Evolutionary conservation across 2,797 vertebrate genomes (phyloP).

Genomic region (Etheostoma perlongum): DNA sequence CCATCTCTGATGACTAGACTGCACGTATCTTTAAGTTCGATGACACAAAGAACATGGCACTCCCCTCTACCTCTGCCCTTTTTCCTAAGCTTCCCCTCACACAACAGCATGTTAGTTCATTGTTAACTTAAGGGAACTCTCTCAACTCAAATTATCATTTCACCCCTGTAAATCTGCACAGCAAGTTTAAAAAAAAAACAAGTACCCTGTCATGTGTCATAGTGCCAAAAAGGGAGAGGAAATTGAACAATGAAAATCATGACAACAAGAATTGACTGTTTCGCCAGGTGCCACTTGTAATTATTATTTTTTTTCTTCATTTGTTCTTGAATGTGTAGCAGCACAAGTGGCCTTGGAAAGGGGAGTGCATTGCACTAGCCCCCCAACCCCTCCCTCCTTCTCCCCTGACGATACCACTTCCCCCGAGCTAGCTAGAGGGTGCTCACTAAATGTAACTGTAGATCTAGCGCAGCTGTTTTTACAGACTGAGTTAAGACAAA

Average conservation of each 20-base stretch:
- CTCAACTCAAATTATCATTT: slow-evolving; percentile 68
- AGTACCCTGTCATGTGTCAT: slow-evolving; percentile 78
- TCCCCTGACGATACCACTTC: slow-evolving; percentile 75
- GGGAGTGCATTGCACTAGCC: slow-evolving; percentile 79
- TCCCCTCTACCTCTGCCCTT: slow-evolving; percentile 77
- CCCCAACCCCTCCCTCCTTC: slow-evolving; percentile 3
- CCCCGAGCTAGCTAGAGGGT: slow-evolving; percentile 80
- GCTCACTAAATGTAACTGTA: slow-evolving; percentile 78
- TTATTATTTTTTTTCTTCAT: slow-evolving; percentile 49
- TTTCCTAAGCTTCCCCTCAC: slow-evolving; percentile 30
- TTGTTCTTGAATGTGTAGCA: slow-evolving; percentile 84
- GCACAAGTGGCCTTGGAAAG: slow-evolving; percentile 82
- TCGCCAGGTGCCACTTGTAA: slow-evolving; percentile 81
- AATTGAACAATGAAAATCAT: slow-evolving; percentile 80
- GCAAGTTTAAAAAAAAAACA: slow-evolving; percentile 57
- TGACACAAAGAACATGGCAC: slow-evolving; percentile 76
- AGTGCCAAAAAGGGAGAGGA: slow-evolving; percentile 84
- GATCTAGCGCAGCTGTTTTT: slow-evolving; percentile 79
- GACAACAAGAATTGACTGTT: slow-evolving; percentile 80
- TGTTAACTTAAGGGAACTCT: slow-evolving; percentile 79
- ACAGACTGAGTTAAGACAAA: slow-evolving; percentile 73
- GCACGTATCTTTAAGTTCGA: slow-evolving; percentile 54
- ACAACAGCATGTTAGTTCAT: slow-evolving; percentile 49
- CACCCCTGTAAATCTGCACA: slow-evolving; percentile 64
- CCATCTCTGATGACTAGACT: slow-evolving; percentile 95